Base-by-base conservation (phyloP, 2,113 vertebrate genomes). In the Notechis scutatus region DNA sequence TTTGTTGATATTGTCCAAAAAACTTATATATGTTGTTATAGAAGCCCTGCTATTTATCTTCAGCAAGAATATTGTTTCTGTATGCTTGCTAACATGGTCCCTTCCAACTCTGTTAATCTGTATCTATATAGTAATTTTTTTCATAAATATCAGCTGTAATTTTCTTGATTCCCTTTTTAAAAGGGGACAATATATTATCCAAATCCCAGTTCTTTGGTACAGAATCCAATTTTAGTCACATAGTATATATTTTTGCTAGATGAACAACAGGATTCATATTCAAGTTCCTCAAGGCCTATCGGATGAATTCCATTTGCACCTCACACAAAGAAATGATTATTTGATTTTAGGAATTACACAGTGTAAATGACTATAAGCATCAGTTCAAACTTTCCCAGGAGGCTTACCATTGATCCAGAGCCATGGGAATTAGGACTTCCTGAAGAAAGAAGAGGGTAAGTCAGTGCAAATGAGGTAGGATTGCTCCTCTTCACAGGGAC, bases 401-500 rank as follows among this genome's bases (percentile, higher is more conserved):
- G 90, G 94, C 95, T 0, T 97, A 98, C 98, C 88, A 0, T 11
- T n/a, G 95, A 92, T 34, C 86, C 86, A 0, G 55, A 87, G 74
- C 93, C 21, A 52, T 92, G 95, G 0, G 90, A 23, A 47, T 94
- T 95, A 5, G 91, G 52, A 7, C 96, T 97, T 56, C 94, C 95
- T 23, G 0, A 69, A 64, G 92, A 42, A 0, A 1, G 57, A 3
- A 94, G 34, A 34, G 47, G 91, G 92, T 95, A 95, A 92, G 87
- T 94, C 92, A 94, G 93, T 0, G 94, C 0, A 0, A 90, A 42
- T 4, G 96, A 90, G 64, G 96, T 23, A 11, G 34, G 23, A 0
- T 95, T 95, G 96, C 97, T 98, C 91, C 98, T 98, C 97, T 97
- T 98, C 88, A 99, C 98, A 0, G 99, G 99, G 14, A 99, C 95